These are phyloP conservation scores for Isurus oxyrinchus DNA, from an alignment of 2,113 vertebrate genomes.

Conservation along the genomic window DNA sequence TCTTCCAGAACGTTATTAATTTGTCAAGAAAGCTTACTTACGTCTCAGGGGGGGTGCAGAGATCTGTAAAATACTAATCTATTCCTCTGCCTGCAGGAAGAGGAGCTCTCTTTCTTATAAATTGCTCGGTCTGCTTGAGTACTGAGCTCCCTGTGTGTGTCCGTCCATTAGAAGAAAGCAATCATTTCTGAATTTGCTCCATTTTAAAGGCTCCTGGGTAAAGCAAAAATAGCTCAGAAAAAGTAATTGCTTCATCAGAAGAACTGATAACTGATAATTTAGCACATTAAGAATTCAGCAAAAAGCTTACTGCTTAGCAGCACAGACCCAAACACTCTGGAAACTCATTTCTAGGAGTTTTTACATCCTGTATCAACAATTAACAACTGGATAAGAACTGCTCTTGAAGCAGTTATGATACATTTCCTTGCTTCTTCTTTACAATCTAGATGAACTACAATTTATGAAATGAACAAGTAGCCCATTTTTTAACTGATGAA, in stretches of 20 bases:
- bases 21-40: slow-evolving; percentile 39
- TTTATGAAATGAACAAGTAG: not conserved
- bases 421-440: not conserved
- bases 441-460: not conserved
- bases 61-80: not conserved
- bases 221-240: not conserved
- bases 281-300: slow-evolving; percentile 1
- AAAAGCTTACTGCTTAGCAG: not conserved
- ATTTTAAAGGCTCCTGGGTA: slow-evolving; percentile 3
- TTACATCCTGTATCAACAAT: not conserved
- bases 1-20: slow-evolving; percentile 41
- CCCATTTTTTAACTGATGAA: not conserved
- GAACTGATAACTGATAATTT: slow-evolving; percentile 11
- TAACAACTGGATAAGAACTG: not conserved
- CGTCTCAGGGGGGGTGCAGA: not conserved
- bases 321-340: not conserved
- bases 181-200: not conserved
- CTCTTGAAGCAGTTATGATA: not conserved
- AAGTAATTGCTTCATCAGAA: not conserved
- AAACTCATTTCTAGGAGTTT: no score
- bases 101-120: not conserved
- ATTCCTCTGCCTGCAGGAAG: not conserved
- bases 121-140: not conserved
- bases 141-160: not conserved
- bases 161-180: not conserved